Base-by-base conservation (phyloP, 2,797 vertebrate species). In the Gymnocypris eckloni region DNA sequence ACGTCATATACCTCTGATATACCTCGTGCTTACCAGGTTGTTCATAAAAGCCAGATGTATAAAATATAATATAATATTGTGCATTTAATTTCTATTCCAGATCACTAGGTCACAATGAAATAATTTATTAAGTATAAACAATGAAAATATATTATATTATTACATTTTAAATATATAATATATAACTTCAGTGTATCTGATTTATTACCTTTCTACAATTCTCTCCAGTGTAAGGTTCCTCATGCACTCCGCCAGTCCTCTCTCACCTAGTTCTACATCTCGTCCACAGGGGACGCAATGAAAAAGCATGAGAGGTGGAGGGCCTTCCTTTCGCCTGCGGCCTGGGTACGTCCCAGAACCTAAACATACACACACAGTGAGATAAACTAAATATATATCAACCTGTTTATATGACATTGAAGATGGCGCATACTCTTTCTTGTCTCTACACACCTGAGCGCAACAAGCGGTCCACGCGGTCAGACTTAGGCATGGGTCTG, bases 161-260 rank as follows among this genome's bases (percentile, higher is more conserved):
- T 28, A 20, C 8, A 75, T 37, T 73, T 18, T 16, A 50, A 18
- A 50, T 11, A 20, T 37, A 4, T 54, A 22, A 33, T 52, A 6
- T 20, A n/a, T 39, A 39, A 41, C 37, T 11, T 56, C 0, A 41
- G 64, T 64, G 39, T 64, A 61, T 61, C 25, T 83, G 48, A 48
- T 48, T 43, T 9, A 2, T 87, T 94, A 98, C 87, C 98, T 95
- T 90, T 99, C 98, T 87, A 98, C 98, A 59, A 99, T 97, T 0
- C 98, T 96, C 93, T 99, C 98, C 93, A 99, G 91, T 1, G 97
- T 98, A 89, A 99, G 96, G 92, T 99, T 99, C 37, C 98, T 97
- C 93, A 99, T 96, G 67, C 98, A 97, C 90, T 97, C 97, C 0
- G 96, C 94, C 73, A 99, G 93, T 20, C 98, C 98, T 81, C 97